Percentiles rank a stretch among this genome's conserved stretches.
Conservation (phyloP, 2,797 vertebrate genomes). For the Syngnathus acus region DNA sequence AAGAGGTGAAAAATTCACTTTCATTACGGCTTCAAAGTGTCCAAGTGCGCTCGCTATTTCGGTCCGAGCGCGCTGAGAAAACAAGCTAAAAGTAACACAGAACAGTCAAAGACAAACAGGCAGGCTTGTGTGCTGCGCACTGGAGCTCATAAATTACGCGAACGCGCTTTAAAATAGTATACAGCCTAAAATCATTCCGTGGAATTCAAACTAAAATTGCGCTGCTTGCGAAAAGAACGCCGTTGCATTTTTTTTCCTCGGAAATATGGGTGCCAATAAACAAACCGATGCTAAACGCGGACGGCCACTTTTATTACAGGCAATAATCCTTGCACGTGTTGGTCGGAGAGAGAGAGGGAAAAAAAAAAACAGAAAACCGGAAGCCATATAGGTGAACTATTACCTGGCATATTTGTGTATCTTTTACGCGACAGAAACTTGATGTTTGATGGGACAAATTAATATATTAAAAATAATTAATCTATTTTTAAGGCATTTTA, state of each 20-base stretch:
- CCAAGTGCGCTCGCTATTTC: constrained; percentile 6
- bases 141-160: background rate
- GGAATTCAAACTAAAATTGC: background rate
- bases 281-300: too few species aligned
- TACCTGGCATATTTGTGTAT: background rate
- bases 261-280: too few species aligned
- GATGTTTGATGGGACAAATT: too few species aligned
- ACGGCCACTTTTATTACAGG: background rate
- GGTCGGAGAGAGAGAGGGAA: too few species aligned
- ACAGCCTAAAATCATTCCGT: background rate
- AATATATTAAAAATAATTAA: too few species aligned
- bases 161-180: background rate
- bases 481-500: too few species aligned
- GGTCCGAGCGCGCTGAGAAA: background rate
- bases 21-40: background rate
- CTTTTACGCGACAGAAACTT: background rate
- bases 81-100: constrained; percentile 1
- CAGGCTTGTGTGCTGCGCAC: background rate
- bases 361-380: too few species aligned
- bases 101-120: background rate
- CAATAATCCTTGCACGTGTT: background rate
- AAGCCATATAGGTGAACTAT: too few species aligned
- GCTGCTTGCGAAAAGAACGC: background rate
- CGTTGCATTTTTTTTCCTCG: too few species aligned
- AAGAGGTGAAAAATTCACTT: constrained; percentile 10